Conservation (phyloP, 2,797 vertebrate genomes). For the Liparis tanakae region DNA sequence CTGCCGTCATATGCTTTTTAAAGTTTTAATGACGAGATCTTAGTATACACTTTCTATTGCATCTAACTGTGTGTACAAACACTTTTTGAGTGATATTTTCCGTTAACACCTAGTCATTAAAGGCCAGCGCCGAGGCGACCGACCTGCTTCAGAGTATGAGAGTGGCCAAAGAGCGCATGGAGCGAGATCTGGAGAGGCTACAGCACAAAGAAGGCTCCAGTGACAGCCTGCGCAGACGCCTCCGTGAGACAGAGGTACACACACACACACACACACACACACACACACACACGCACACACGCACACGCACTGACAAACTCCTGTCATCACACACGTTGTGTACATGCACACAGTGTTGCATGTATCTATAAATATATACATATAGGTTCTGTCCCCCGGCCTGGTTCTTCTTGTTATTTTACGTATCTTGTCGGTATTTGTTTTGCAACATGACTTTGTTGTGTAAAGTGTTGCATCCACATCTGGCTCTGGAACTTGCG, state of each 20-base stretch:
- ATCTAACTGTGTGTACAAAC: background rate
- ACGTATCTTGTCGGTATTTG: slow-evolving; percentile 15
- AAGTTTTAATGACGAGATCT: background rate
- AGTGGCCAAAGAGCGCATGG: slow-evolving; percentile 90
- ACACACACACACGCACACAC: slow-evolving; percentile 3
- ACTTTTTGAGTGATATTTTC: background rate
- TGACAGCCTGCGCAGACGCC: slow-evolving; percentile 94
- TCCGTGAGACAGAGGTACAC: slow-evolving; percentile 92
- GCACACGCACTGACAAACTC: background rate
- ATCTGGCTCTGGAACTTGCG: slow-evolving; percentile 42
- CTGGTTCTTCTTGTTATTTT: background rate
- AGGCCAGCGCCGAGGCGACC: slow-evolving; percentile 91
- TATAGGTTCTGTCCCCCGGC: background rate
- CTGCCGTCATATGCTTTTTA: background rate
- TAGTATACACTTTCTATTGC: background rate
- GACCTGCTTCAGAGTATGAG: slow-evolving; percentile 94
- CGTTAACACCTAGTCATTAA: slow-evolving; percentile 83
- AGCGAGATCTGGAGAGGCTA: slow-evolving; percentile 93
- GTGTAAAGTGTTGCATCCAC: slow-evolving; percentile 38
- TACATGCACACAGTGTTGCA: background rate
- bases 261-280: slow-evolving; percentile 2
- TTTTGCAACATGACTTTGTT: slow-evolving; percentile 13
- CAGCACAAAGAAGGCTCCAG: slow-evolving; percentile 94
- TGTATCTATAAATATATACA: background rate
- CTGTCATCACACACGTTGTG: background rate